A percentile compares a stretch with the other conserved stretches of the same genome.
Conservation (phyloP, 2,113 vertebrate species). For the Rafetus swinhoei region DNA sequence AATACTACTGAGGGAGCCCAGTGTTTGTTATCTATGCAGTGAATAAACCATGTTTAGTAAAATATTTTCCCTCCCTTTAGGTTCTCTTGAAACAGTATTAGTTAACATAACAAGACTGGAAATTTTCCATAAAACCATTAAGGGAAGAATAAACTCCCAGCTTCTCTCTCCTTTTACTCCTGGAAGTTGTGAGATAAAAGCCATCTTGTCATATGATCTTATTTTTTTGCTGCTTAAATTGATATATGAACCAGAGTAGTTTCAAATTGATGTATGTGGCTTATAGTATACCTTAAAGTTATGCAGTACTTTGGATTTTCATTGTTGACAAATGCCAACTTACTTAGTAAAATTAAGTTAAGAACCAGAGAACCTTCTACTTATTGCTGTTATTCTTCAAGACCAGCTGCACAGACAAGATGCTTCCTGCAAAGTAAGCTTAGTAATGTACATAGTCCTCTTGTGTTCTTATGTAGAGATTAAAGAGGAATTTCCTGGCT, state of each 20-base stretch:
- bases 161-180: neutral
- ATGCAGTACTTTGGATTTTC: neutral
- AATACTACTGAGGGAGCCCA: neutral
- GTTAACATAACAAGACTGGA: neutral
- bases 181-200: neutral
- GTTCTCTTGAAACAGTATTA: neutral
- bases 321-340: neutral
- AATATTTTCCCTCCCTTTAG: neutral
- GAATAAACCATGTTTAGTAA: neutral
- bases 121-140: neutral
- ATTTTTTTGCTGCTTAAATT: neutral
- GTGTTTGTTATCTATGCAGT: no score
- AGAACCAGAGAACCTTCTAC: neutral
- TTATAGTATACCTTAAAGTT: neutral
- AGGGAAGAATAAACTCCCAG: neutral
- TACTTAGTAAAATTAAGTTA: neutral
- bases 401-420: neutral
- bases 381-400: neutral
- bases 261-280: neutral
- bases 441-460: no score
- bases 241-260: neutral
- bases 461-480: neutral
- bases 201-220: neutral
- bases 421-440: neutral
- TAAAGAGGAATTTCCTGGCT: neutral